A percentile compares a stretch with the other conserved stretches of the same genome.
These are phyloP conservation scores for Pelobates fuscus DNA, from an alignment of 2,113 vertebrate species.

Conservation along the genomic window DNA sequence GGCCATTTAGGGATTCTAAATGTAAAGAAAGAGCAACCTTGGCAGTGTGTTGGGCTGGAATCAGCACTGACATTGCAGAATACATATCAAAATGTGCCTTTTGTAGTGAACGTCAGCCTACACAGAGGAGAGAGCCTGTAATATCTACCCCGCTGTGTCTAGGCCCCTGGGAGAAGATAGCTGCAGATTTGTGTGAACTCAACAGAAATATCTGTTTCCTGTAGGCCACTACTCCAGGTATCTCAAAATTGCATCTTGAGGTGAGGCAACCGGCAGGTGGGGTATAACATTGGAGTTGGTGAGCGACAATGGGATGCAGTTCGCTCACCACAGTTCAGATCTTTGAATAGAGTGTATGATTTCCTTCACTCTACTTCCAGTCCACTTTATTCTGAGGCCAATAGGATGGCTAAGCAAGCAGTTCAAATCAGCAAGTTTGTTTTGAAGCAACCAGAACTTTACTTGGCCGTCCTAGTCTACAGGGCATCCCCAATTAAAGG, in stretches of 20 bases:
- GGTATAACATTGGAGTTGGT: neutral
- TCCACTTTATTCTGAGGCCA: neutral
- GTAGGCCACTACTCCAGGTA: neutral
- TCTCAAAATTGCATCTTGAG: neutral
- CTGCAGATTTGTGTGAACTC: neutral
- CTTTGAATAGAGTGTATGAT: slow-evolving; percentile 11
- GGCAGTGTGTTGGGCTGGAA: too few species aligned
- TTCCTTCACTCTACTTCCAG: slow-evolving; percentile 40
- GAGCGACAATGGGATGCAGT: slow-evolving; percentile 46
- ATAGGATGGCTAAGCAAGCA: neutral
- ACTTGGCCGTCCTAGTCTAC: neutral
- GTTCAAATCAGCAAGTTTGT: neutral
- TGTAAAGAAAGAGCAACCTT: too few species aligned
- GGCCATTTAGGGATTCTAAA: too few species aligned
- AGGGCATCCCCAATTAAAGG: too few species aligned
- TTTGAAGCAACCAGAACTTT: neutral
- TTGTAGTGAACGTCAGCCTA: too few species aligned
- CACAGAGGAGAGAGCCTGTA: too few species aligned
- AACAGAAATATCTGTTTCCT: neutral
- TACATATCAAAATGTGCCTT: too few species aligned
- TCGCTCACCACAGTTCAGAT: slow-evolving; percentile 24
- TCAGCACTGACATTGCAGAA: too few species aligned
- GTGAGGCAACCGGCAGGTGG: neutral
- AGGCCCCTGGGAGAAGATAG: neutral
- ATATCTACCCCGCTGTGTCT: neutral